Conservation (phyloP, 1,140 invertebrate genomes). For the Streblospio benedicti region DNA sequence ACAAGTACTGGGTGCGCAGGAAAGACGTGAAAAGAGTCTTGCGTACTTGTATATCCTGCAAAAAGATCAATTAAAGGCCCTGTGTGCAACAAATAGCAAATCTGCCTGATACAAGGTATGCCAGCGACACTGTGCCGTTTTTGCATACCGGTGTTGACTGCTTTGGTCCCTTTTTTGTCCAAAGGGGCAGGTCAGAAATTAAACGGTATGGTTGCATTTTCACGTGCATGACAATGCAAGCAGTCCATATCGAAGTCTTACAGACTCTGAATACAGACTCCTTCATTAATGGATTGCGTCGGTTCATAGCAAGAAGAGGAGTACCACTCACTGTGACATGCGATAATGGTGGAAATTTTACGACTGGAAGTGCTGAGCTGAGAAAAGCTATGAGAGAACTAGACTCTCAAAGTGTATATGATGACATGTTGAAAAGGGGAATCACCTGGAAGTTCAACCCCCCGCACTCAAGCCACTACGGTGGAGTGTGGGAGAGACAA, state of each 20-base stretch:
- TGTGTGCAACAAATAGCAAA: no score
- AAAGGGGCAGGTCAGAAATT: neutral
- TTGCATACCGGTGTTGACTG: neutral
- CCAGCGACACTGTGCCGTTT: no score
- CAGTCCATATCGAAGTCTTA: neutral
- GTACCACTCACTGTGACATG: neutral
- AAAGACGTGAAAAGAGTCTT: no score
- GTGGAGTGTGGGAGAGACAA: neutral
- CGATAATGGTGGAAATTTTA: neutral
- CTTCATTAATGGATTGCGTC: neutral
- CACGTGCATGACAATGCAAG: neutral
- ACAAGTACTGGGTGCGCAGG: no score
- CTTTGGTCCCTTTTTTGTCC: neutral
- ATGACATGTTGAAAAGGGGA: neutral
- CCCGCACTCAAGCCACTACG: neutral
- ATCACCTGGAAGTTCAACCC: neutral
- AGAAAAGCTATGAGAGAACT: neutral
- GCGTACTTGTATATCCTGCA: no score
- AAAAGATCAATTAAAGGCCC: no score
- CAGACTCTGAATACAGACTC: neutral
- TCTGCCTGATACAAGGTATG: no score
- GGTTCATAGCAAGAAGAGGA: neutral
- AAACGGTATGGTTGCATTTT: neutral
- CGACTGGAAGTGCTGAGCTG: neutral
- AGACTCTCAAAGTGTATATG: neutral